Evolutionary conservation across 2,797 vertebrate species (phyloP), one percentile per base, ranked within the genome.

Genomic region (Danio tinwini): DNA sequence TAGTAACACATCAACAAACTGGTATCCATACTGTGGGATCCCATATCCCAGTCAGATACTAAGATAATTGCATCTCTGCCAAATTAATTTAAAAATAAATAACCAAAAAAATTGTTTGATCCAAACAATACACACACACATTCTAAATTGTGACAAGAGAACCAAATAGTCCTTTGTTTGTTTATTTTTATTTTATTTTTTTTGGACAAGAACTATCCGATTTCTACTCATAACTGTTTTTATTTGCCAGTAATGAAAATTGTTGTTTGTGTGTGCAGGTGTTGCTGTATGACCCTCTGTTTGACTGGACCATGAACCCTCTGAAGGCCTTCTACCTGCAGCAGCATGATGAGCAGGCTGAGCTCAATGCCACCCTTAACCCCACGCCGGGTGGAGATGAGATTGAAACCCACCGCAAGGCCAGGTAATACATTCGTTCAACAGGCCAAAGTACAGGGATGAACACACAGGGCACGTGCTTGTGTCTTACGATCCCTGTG

Each of bases 281-380:
- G 73, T 92, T 99, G 87, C 92, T 99, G 2, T 99, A 99, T 3
- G 98, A 99, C 80, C 98, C 98, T 14, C 91, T 99, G 85, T 99
- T 98, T 21, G 97, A 99, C 87, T 99, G 98, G 98, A 99, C 98
- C 77, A 99, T 99, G 97, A 99, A 95, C 86, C 98, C 98, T 7
- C 86, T 99, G 88, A 99, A 99, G 89, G 98, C 98, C 67, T 91
- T 99, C 74, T 93, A 98, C 86, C 91, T 99, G 87, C 98, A 99
- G 87, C 95, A 94, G 86, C 94, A 93, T 0, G 97, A 98, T 3
- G 96, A 99, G 82, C 96, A 98, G 87, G 91, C 95, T 52, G 98
- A 99, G 78, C 90, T 98, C 62, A 96, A 94, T 21, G 89, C 96
- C 11, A 94, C 95, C 0, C 93, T 94, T 7, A 85, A 76, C 85